Evolutionary conservation across 2,888 invertebrate genomes (phyloP).

Genomic region (Petrophora chlorosata): DNA sequence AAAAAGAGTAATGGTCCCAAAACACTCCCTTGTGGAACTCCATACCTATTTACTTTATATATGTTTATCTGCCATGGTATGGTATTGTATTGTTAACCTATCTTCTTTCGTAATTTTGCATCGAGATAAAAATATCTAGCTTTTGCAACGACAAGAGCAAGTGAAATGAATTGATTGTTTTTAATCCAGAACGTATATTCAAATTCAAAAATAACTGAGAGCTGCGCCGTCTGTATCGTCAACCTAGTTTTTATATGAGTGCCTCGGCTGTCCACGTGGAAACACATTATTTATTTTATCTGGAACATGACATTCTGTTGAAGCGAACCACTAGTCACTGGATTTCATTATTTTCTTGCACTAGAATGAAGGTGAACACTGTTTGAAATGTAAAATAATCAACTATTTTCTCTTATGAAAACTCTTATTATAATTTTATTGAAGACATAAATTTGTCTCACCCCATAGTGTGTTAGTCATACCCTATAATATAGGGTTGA

Average conservation of each 20-base stretch:
- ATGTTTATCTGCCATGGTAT: too few relatives aligned
- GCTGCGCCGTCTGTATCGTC: constrained; percentile 38
- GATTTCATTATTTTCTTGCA: constrained; percentile 12
- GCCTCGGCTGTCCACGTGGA: constrained; percentile 37
- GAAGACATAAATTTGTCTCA: too few relatives aligned
- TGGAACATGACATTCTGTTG: constrained; percentile 39
- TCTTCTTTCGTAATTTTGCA: constrained; percentile 2
- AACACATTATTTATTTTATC: constrained; percentile 43
- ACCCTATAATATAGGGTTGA: too few relatives aligned
- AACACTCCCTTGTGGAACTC: too few relatives aligned
- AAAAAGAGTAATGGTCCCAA: too few relatives aligned
- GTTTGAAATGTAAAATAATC: too few relatives aligned
- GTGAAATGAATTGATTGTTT: constrained; percentile 39
- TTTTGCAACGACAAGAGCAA: constrained; percentile 30
- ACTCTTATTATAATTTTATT: too few relatives aligned
- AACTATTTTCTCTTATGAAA: too few relatives aligned
- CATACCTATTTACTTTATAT: too few relatives aligned
- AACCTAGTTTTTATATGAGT: constrained; percentile 37
- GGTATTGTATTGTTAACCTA: too few relatives aligned
- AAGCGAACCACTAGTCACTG: constrained; percentile 20
- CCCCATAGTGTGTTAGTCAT: too few relatives aligned
- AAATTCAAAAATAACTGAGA: constrained; percentile 40
- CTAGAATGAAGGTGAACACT: too few relatives aligned
- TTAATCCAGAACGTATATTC: constrained; percentile 35
- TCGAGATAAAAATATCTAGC: constrained; percentile 19